A percentile compares a stretch with the other conserved stretches of the same genome.
Conservation (phyloP, 1,140 invertebrate species). For the Campoletis sonorensis region DNA sequence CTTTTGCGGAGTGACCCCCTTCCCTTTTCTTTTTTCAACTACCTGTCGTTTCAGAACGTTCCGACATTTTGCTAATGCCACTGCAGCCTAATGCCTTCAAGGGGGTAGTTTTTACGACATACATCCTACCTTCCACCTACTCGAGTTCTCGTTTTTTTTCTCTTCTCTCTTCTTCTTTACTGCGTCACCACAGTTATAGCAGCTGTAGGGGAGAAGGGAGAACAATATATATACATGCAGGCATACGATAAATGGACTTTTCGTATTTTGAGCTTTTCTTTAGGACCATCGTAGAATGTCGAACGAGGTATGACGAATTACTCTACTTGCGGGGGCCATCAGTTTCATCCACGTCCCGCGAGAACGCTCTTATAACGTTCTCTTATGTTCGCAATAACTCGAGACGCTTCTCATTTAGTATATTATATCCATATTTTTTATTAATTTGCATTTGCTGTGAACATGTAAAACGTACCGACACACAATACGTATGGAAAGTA, state of each 20-base stretch:
- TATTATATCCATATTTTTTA: background rate
- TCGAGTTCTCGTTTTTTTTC: background rate
- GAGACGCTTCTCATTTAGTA: background rate
- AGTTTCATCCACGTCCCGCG: background rate
- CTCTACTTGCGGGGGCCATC: background rate
- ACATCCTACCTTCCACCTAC: constrained; percentile 25
- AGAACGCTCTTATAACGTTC: background rate
- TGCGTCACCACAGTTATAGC: background rate
- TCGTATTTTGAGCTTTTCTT: constrained; percentile 5
- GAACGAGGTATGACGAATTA: constrained; percentile 12
- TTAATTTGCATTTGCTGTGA: background rate
- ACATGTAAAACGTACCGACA: background rate
- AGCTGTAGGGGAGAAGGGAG: background rate
- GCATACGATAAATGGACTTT: background rate
- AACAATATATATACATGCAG: background rate
- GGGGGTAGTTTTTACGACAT: constrained; percentile 66
- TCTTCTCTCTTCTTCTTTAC: background rate
- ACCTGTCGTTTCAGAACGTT: constrained; percentile 58
- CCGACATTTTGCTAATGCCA: constrained; percentile 73
- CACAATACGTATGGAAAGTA: background rate
- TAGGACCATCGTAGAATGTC: constrained; percentile 27
- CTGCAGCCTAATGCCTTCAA: constrained; percentile 63
- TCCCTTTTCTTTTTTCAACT: constrained; percentile 52
- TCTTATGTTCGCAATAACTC: constrained; percentile 10
- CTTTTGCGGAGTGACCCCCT: constrained; percentile 31